Evolutionary conservation across 2,797 vertebrate genomes (phyloP).

Genomic region (Coreius guichenoti): DNA sequence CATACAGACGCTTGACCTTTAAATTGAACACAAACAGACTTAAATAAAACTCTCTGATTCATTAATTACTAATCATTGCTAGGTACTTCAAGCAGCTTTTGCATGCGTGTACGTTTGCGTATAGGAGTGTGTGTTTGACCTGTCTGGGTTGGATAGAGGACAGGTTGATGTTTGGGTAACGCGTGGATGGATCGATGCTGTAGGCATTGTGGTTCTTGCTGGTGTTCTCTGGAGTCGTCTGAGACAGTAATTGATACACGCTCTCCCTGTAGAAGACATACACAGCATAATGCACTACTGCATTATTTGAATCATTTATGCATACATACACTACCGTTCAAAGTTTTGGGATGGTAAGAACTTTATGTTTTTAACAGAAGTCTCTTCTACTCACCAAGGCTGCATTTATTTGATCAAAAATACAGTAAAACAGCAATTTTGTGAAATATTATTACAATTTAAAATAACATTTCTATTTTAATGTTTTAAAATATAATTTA

Average conservation of each 20-base stretch:
- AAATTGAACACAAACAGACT: background rate
- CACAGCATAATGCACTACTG: background rate
- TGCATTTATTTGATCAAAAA: background rate
- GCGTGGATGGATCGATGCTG: slow-evolving; percentile 87
- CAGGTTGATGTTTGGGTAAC: slow-evolving; percentile 89
- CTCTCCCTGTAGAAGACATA: slow-evolving; percentile 82
- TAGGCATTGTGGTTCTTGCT: slow-evolving; percentile 85
- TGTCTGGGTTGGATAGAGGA: slow-evolving; percentile 83
- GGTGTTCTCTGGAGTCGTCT: slow-evolving; percentile 93
- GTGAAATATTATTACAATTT: background rate
- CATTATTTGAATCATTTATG: background rate
- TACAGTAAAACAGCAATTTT: background rate
- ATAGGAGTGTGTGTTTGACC: slow-evolving; percentile 74
- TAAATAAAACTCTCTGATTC: background rate
- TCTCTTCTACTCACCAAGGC: background rate
- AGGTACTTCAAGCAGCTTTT: background rate
- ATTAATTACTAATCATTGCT: background rate
- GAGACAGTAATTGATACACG: slow-evolving; percentile 90
- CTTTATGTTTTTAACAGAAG: background rate
- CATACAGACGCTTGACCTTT: slow-evolving; percentile 83
- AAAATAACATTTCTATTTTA: too few relatives aligned
- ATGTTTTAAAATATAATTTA: too few relatives aligned
- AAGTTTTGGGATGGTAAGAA: background rate
- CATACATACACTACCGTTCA: background rate
- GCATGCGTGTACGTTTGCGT: background rate